Evolutionary conservation across 2,113 vertebrate genomes (phyloP).

Genomic region (Egretta garzetta): DNA sequence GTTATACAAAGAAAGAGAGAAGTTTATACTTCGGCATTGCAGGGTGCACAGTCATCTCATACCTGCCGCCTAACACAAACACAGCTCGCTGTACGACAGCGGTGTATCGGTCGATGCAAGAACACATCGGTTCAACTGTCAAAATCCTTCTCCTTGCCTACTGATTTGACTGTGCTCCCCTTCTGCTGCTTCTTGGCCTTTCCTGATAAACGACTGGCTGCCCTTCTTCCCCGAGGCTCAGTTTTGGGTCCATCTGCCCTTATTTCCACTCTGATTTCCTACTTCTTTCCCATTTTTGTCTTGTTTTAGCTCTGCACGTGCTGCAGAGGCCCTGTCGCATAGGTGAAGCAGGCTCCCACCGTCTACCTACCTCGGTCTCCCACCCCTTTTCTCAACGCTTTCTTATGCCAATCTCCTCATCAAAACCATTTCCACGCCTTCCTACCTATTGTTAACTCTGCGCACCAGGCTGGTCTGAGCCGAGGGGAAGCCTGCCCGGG

Average conservation of each 20-base stretch:
- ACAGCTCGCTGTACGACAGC: background rate
- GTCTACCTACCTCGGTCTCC: background rate
- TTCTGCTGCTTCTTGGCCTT: background rate
- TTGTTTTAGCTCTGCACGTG: background rate
- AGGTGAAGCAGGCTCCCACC: background rate
- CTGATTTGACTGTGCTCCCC: background rate
- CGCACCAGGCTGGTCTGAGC: background rate
- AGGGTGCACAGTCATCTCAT: background rate
- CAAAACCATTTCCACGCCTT: background rate
- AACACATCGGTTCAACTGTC: background rate
- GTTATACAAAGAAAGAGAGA: conserved; percentile 56
- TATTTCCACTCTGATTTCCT: background rate
- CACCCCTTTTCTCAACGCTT: background rate
- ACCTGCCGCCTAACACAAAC: conserved; percentile 17
- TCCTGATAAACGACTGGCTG: background rate
- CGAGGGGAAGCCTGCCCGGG: background rate
- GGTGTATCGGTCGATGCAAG: background rate
- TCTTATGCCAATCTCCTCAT: background rate
- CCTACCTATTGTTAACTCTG: background rate
- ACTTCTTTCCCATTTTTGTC: background rate
- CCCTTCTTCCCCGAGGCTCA: background rate
- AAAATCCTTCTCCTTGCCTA: background rate
- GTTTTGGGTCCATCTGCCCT: background rate
- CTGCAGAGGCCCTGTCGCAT: background rate
- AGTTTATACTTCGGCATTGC: conserved; percentile 36